Percentiles rank a stretch among this genome's conserved stretches.
phyloP scores from a whole-genome alignment of 2,888 invertebrate species.

The Lumbricus terrestris region DNA sequence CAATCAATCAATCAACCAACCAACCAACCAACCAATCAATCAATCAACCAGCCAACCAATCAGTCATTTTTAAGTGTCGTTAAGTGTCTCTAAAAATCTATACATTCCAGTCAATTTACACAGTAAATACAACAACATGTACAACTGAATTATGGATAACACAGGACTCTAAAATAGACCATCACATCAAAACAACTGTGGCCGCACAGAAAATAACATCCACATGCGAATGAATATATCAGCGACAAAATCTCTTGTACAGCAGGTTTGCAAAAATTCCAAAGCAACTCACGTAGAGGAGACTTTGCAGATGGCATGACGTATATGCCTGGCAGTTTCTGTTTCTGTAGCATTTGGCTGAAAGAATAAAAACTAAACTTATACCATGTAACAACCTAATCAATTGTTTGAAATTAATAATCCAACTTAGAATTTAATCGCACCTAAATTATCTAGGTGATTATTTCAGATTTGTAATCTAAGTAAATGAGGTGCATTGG shows the following conservation, averaged over 20 bases:
- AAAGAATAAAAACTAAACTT: conserved; percentile 28
- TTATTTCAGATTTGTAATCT: too few species aligned
- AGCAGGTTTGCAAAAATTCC: background rate
- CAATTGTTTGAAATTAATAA: background rate
- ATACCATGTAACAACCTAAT: background rate
- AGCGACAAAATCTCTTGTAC: background rate
- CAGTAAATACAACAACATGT: background rate
- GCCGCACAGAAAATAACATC: background rate
- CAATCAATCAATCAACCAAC: too few species aligned
- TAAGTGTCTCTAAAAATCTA: background rate
- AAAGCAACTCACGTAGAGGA: conserved; percentile 49
- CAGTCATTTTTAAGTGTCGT: too few species aligned
- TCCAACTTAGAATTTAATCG: too few species aligned
- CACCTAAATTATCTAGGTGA: too few species aligned
- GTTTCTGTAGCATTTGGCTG: conserved; percentile 63
- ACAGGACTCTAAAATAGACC: background rate
- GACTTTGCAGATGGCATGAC: conserved; percentile 77
- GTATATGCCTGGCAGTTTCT: conserved; percentile 84
- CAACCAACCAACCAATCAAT: too few species aligned
- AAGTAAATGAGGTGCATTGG: too few species aligned
- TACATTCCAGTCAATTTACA: background rate
- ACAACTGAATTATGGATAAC: background rate
- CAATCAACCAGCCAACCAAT: too few species aligned
- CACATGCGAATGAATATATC: background rate
- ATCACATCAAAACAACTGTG: background rate